Evolutionary conservation across 2,113 vertebrate species (phyloP).

Genomic region (Setophaga petechia): DNA sequence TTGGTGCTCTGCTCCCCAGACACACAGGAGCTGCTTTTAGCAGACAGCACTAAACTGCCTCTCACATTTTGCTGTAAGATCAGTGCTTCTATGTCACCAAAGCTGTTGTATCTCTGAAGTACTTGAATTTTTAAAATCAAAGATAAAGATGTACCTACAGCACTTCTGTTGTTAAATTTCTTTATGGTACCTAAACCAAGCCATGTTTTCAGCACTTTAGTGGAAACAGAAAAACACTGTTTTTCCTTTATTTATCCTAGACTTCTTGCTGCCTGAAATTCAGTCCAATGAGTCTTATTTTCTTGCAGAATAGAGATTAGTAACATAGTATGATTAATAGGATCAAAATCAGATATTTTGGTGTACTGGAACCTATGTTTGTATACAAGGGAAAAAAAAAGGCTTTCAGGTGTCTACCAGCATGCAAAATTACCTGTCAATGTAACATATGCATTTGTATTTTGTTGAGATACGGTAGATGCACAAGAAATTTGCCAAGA

Average conservation of each 20-base stretch:
- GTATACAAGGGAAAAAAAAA: neutral
- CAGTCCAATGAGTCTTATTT: neutral
- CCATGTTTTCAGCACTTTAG: neutral
- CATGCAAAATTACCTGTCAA: neutral
- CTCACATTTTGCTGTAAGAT: fast-evolving
- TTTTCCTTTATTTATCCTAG: neutral
- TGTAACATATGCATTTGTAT: neutral
- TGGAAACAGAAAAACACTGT: neutral
- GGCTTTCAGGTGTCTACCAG: neutral
- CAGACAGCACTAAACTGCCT: neutral
- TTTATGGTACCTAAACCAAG: neutral
- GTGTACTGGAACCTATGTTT: neutral
- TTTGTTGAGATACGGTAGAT: neutral
- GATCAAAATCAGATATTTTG: neutral
- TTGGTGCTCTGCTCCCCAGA: neutral
- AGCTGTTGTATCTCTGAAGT: neutral
- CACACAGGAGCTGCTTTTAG: neutral
- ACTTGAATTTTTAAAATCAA: neutral
- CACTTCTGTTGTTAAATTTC: neutral
- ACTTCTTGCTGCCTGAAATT: neutral
- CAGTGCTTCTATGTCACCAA: neutral
- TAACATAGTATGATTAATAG: neutral
- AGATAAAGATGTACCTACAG: neutral
- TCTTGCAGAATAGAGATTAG: neutral
- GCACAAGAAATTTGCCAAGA: neutral